These are phyloP conservation scores for Cathartes aura DNA, from an alignment of 2,113 vertebrate species.

Conservation along the genomic window DNA sequence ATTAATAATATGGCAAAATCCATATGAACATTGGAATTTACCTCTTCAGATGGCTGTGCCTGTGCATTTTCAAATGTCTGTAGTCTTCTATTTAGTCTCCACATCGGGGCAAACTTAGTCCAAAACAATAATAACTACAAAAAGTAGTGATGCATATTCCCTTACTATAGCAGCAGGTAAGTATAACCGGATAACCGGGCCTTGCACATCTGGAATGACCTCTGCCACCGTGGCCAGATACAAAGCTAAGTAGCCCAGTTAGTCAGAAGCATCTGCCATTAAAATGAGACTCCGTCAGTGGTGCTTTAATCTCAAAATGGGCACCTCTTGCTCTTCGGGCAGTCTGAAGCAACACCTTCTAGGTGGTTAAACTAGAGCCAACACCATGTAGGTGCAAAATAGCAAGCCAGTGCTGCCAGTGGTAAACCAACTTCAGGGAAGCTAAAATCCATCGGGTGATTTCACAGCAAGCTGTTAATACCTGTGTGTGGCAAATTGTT, in stretches of 20 bases:
- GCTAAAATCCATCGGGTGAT: neutral
- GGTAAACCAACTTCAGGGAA: neutral
- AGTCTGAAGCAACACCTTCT: neutral
- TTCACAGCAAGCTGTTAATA: constrained; percentile 29
- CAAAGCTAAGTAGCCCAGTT: neutral
- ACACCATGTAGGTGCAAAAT: neutral
- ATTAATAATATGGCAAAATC: neutral
- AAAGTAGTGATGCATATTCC: neutral
- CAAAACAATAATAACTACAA: neutral
- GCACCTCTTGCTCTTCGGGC: neutral
- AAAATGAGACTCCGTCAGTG: neutral
- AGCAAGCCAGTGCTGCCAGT: neutral
- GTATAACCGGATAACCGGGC: neutral
- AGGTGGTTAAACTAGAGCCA: neutral
- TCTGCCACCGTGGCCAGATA: neutral
- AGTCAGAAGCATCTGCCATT: neutral
- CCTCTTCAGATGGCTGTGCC: neutral
- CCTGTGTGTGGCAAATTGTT: neutral
- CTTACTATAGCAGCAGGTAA: neutral
- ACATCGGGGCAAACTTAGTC: neutral
- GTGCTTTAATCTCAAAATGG: neutral
- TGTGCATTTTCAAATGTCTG: neutral
- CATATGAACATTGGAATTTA: neutral
- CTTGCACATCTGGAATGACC: neutral
- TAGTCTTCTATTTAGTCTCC: neutral